Conservation (phyloP, 2,113 vertebrate species). For the Charadrius vociferus region DNA sequence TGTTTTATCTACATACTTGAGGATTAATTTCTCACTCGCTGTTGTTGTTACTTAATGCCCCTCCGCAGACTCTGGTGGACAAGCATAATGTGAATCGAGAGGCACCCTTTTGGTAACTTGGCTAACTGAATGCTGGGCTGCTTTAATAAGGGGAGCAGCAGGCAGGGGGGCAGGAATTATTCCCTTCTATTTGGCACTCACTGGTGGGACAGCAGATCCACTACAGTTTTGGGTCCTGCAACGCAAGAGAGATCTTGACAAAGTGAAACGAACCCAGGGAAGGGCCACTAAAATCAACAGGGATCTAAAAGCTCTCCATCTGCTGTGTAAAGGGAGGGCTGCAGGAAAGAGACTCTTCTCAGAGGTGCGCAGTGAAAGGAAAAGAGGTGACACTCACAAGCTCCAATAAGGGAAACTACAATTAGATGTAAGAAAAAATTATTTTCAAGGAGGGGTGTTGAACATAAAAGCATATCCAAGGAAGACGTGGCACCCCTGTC, state of each 20-base stretch:
- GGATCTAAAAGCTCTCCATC: background rate
- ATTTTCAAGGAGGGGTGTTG: background rate
- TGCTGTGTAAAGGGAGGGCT: background rate
- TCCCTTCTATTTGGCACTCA: background rate
- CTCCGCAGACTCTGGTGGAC: background rate
- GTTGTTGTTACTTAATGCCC: background rate
- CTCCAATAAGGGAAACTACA: background rate
- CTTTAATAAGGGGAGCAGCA: background rate
- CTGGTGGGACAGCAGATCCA: background rate
- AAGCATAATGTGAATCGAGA: fast-evolving
- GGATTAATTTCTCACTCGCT: background rate
- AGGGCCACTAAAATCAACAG: background rate
- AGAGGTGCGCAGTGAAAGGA: background rate
- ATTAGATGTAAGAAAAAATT: background rate
- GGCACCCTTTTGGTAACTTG: background rate
- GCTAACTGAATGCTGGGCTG: background rate
- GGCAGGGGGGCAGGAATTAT: background rate
- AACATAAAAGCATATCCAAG: background rate
- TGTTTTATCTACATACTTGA: background rate
- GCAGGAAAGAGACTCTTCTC: background rate
- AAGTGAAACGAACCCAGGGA: background rate
- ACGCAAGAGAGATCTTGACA: background rate
- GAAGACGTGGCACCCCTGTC: background rate
- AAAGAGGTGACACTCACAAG: background rate
- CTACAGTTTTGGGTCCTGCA: background rate